phyloP scores from a whole-genome alignment of 2,113 vertebrate genomes.

The Neopipo cinnamomea region DNA sequence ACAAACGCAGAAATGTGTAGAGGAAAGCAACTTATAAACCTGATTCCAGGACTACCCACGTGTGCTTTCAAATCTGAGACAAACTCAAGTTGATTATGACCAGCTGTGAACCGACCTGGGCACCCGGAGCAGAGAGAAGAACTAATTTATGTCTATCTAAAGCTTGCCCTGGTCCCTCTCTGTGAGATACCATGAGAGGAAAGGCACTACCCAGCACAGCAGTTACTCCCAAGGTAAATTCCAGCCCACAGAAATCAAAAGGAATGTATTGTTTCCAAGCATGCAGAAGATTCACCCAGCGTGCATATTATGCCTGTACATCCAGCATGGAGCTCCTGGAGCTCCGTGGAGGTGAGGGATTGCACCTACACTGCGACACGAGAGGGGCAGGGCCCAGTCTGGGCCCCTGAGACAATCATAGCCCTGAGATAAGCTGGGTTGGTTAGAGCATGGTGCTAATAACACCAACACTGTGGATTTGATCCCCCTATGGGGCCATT shows the following conservation, averaged over 20 bases:
- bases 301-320: fast-evolving
- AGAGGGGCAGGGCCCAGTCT: background rate
- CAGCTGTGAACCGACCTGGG: background rate
- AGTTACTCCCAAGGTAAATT: background rate
- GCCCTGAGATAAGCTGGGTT: background rate
- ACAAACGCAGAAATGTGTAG: background rate
- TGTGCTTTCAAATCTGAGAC: background rate
- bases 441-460: background rate
- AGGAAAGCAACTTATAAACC: background rate
- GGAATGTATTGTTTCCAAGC: background rate
- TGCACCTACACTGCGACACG: background rate
- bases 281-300: background rate
- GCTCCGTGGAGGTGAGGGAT: background rate
- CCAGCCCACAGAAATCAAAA: background rate
- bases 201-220: background rate
- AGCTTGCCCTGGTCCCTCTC: background rate
- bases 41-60: background rate
- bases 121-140: background rate
- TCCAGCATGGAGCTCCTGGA: background rate
- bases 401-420: background rate
- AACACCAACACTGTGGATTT: background rate
- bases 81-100: background rate
- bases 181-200: background rate
- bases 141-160: background rate
- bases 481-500: background rate